Percentiles rank a stretch among this genome's conserved stretches.
These are phyloP conservation scores for Eulemur rufifrons DNA, from an alignment of 2,113 vertebrate species.

Conservation along the genomic window DNA sequence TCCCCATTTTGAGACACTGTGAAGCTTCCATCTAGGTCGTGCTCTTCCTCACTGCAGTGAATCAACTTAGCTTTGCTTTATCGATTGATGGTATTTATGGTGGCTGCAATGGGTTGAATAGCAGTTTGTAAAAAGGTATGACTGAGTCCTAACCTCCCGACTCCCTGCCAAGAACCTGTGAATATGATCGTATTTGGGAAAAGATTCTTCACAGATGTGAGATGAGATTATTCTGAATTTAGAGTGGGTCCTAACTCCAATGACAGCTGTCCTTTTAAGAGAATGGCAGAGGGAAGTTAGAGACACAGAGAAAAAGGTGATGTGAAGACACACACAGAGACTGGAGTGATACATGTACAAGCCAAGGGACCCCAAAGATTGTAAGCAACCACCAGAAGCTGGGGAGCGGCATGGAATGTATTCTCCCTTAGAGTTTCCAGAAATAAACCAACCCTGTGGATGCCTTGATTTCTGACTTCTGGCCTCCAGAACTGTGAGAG, in stretches of 20 bases:
- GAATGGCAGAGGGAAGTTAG: neutral
- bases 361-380: neutral
- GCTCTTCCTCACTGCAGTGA: neutral
- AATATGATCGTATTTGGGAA: slow-evolving; percentile 9
- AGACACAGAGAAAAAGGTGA: neutral
- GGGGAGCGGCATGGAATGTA: neutral
- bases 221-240: neutral
- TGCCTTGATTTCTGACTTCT: neutral
- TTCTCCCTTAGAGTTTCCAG: neutral
- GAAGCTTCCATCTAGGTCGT: neutral
- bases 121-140: neutral
- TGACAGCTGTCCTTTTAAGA: neutral
- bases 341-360: neutral
- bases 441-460: neutral
- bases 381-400: neutral
- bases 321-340: neutral
- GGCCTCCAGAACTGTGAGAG: neutral
- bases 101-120: neutral
- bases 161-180: neutral
- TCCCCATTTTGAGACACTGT: neutral
- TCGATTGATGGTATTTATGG: neutral
- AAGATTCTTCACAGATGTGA: neutral
- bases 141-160: neutral
- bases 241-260: neutral
- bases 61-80: neutral